Evolutionary conservation across 2,797 vertebrate genomes (phyloP).

Genomic region (Anniella stebbinsi): DNA sequence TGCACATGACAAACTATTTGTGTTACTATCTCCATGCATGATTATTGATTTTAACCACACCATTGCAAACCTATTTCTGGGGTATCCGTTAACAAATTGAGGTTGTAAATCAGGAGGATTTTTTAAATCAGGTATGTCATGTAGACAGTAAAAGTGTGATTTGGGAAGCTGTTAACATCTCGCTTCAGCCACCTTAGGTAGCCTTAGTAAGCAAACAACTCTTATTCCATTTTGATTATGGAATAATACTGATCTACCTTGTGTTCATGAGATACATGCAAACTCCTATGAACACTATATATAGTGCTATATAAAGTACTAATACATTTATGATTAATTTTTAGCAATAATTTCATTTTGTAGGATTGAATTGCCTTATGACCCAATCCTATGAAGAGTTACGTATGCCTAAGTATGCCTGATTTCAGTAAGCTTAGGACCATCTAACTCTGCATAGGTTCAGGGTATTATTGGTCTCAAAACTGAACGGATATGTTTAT

Average conservation of each 20-base stretch:
- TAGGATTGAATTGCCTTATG: background rate
- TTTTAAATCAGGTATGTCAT: background rate
- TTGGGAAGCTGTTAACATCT: background rate
- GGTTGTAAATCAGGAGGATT: background rate
- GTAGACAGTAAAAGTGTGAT: background rate
- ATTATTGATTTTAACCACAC: background rate
- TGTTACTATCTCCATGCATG: background rate
- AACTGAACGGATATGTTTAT: background rate
- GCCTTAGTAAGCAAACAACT: no score
- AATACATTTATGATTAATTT: background rate
- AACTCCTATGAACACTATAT: background rate
- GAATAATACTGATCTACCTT: background rate
- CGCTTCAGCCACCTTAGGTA: background rate
- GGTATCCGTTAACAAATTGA: background rate
- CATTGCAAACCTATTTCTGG: background rate
- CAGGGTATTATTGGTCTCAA: background rate
- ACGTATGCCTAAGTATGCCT: background rate
- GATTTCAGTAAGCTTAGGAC: background rate
- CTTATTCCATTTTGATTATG: background rate
- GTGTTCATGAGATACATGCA: background rate
- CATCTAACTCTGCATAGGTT: background rate
- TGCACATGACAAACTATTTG: background rate
- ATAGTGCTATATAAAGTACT: background rate
- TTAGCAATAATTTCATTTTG: background rate
- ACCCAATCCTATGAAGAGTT: background rate